Conservation (phyloP, 2,797 vertebrate species). For the Melanotaenia boesemani region DNA sequence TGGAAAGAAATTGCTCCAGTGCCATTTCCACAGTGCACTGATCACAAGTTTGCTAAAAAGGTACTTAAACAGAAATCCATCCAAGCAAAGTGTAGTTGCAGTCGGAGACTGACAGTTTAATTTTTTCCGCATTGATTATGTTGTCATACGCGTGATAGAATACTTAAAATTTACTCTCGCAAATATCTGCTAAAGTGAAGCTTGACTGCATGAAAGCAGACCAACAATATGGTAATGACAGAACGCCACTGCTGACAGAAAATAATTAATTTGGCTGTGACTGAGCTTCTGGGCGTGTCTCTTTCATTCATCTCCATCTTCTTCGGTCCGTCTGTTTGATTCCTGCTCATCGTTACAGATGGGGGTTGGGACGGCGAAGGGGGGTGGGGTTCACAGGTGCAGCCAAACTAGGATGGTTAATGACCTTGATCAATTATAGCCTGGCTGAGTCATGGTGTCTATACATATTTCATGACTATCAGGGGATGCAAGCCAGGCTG, state of each 20-base stretch:
- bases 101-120: conserved; percentile 16
- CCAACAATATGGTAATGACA: conserved; percentile 39
- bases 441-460: conserved; percentile 49
- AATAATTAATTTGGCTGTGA: conserved; percentile 46
- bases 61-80: conserved; percentile 16
- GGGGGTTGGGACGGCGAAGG: conserved; percentile 26
- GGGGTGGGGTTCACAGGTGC: conserved; percentile 72
- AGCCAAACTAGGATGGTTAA: conserved; percentile 57
- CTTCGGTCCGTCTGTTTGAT: conserved; percentile 39
- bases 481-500: conserved; percentile 51
- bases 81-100: conserved; percentile 5
- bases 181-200: conserved; percentile 21
- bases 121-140: conserved; percentile 27
- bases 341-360: conserved; percentile 38
- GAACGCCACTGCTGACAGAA: conserved; percentile 30
- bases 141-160: conserved; percentile 23
- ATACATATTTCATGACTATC: conserved; percentile 82
- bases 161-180: conserved; percentile 27
- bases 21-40: not conserved
- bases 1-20: conserved; percentile 18
- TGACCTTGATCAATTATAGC: conserved; percentile 73
- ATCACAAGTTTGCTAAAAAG: conserved; percentile 27
- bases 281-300: conserved; percentile 59
- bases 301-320: conserved; percentile 50
- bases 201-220: conserved; percentile 5